Percentiles rank a stretch among this genome's conserved stretches.
Conservation (phyloP, 2,113 vertebrate species). For the Melanocharis versteri region DNA sequence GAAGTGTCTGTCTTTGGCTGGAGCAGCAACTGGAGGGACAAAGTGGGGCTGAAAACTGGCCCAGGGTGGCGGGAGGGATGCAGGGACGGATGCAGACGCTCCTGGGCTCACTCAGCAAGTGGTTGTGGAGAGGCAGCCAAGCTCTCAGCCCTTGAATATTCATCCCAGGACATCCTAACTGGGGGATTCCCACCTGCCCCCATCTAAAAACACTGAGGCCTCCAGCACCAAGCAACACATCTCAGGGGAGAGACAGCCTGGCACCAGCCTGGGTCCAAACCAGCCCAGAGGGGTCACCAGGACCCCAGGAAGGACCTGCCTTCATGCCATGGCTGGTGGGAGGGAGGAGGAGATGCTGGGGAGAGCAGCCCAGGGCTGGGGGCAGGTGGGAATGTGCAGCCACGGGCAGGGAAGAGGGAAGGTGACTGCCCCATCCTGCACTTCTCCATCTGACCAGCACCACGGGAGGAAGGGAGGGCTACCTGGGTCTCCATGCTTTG, state of each 20-base stretch:
- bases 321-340: neutral
- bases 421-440: neutral
- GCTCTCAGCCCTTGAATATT: neutral
- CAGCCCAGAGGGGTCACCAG: neutral
- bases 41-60: neutral
- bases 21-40: neutral
- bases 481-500: accelerated
- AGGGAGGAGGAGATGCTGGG: neutral
- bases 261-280: neutral
- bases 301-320: constrained; percentile 23
- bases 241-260: neutral
- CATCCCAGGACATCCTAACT: neutral
- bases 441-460: neutral
- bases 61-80: neutral
- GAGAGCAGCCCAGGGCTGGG: neutral
- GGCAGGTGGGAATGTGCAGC: neutral
- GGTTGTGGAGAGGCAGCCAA: neutral
- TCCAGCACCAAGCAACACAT: neutral
- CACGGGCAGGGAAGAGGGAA: neutral
- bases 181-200: neutral
- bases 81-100: neutral
- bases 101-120: neutral
- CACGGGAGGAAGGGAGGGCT: neutral
- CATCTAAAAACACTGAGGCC: neutral
- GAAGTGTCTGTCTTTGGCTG: constrained; percentile 1